phyloP scores from a whole-genome alignment of 2,797 vertebrate species.

The Acipenser transmontanus region DNA sequence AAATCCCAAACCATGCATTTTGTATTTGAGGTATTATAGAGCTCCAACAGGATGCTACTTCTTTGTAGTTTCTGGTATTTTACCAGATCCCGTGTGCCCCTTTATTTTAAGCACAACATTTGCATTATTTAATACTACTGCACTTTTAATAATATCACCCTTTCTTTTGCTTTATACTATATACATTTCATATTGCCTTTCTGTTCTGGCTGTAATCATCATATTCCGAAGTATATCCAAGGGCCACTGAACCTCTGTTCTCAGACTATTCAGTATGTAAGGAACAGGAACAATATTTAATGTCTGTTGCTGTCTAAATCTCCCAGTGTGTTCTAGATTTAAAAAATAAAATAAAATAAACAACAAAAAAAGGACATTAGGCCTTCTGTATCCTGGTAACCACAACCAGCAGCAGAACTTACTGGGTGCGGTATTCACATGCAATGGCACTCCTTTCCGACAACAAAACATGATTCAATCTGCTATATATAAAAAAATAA shows the following conservation, averaged over 20 bases:
- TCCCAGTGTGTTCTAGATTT: slow-evolving; percentile 36
- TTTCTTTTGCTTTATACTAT: background rate
- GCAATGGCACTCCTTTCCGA: too few species aligned
- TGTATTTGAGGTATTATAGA: background rate
- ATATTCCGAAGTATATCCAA: too few species aligned
- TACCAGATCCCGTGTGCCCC: background rate
- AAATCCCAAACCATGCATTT: background rate
- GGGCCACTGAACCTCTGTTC: background rate
- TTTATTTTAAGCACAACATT: background rate
- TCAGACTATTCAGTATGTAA: background rate
- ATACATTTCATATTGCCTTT: too few species aligned
- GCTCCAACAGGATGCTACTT: background rate
- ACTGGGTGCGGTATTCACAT: too few species aligned
- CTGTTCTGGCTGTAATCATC: too few species aligned
- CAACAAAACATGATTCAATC: too few species aligned
- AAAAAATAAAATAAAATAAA: background rate
- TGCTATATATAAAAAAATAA: too few species aligned
- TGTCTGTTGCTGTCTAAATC: slow-evolving; percentile 16
- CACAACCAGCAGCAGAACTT: slow-evolving; percentile 32
- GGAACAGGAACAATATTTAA: background rate
- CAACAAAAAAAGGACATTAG: slow-evolving; percentile 30
- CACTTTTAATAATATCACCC: background rate
- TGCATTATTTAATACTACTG: slow-evolving; percentile 3
- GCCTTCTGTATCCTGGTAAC: slow-evolving; percentile 61
- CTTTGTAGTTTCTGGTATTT: background rate